Evolutionary conservation across 2,113 vertebrate species (phyloP).

Genomic region (Numida meleagris): DNA sequence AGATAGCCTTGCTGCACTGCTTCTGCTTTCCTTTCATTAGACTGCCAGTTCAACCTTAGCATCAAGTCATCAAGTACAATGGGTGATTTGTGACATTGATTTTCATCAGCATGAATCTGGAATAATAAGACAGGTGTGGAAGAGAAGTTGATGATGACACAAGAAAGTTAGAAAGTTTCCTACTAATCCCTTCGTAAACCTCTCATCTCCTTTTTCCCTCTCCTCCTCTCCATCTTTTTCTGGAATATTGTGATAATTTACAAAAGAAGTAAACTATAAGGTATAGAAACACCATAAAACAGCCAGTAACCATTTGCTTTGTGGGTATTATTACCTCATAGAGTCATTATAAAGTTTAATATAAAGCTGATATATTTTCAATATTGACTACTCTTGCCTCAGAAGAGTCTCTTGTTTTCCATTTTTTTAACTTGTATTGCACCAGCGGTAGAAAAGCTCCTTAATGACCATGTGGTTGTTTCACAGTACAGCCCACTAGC

Average conservation of each 20-base stretch:
- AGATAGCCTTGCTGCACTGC: not conserved
- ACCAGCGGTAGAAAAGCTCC: not conserved
- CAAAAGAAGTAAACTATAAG: not conserved
- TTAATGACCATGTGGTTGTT: not conserved
- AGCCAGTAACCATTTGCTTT: not conserved
- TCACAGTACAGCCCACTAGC: not conserved
- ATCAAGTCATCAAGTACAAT: not conserved
- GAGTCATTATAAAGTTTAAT: not conserved
- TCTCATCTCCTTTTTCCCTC: not conserved
- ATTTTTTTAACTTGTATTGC: not conserved
- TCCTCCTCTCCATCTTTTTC: not conserved
- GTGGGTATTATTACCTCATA: not conserved
- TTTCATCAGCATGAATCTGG: not conserved
- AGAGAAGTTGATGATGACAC: not conserved
- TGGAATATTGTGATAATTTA: not conserved
- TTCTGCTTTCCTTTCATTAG: slow-evolving; percentile 3
- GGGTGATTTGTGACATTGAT: not conserved
- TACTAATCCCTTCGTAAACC: not conserved
- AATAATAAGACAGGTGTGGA: not conserved
- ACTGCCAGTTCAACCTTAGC: not conserved
- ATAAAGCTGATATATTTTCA: not conserved
- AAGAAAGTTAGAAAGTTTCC: not conserved
- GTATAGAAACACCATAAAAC: not conserved
- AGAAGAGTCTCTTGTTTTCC: not conserved
- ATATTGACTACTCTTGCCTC: not conserved